phyloP scores from a whole-genome alignment of 37 sponge, comb jelly and placozoan species.

The Chondrilla cf. caribensis region DNA sequence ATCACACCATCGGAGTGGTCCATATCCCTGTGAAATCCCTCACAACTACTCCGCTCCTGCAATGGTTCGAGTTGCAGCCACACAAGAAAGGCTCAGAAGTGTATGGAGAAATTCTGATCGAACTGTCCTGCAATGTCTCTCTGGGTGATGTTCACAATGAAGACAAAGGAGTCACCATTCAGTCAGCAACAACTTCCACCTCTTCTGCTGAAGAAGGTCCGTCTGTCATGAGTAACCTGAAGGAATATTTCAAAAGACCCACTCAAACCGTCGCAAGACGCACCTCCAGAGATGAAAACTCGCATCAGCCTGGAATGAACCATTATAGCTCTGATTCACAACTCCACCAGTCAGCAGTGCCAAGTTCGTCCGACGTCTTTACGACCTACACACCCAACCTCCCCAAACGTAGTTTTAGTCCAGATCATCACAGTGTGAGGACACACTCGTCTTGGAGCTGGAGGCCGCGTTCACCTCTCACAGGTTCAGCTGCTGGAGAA shows the following conservation, averaged over 20 bases:
- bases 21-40: slow-evolving; percentile 19
- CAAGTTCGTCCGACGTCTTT: background rate
- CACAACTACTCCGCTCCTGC: background rate
- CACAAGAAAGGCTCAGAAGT: slow-evolving; percentile 46
- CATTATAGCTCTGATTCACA: slow-evolving; percentile 11
- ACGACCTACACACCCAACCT: background rate
- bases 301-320: background rate
- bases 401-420: background rate
- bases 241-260: slow-evolving; percentile 5
- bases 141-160: background rate
- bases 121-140: slow-evolving; percentile 28
- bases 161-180: background rate
- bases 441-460: background rate
- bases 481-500: background rate
- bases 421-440: background rate
- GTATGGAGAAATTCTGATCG: slow-evolving; percentile 49
- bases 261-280: no score
- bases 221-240: background rate
- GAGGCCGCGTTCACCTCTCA: background rate
- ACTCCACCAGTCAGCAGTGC: background rate
- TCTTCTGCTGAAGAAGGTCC: background rate
- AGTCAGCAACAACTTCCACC: background rate
- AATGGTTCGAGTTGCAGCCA: slow-evolving; percentile 54
- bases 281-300: background rate
- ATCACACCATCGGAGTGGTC: slow-evolving; percentile 61